A percentile compares a stretch with the other conserved stretches of the same genome.
phyloP scores from a whole-genome alignment of 1,140 invertebrate species.

The Diachasmimorpha longicaudata region DNA sequence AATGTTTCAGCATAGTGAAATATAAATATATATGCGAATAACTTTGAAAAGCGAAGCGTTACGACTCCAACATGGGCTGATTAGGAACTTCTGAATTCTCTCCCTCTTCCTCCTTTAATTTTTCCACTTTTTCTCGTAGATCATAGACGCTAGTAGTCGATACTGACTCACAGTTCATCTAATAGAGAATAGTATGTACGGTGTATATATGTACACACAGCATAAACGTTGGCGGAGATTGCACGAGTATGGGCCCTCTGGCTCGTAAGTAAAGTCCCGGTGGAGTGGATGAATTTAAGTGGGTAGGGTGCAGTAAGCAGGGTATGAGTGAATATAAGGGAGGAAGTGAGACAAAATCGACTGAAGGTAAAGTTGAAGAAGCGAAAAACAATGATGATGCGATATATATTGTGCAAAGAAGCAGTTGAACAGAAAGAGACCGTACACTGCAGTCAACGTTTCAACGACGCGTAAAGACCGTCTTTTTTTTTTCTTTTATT shows the following conservation, averaged over 20 bases:
- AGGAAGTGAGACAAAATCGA: conserved; percentile 23
- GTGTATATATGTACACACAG: conserved; percentile 31
- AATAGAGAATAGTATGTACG: conserved; percentile 52
- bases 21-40: conserved; percentile 13
- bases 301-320: conserved; percentile 20
- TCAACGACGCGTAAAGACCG: conserved; percentile 22
- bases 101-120: conserved; percentile 2
- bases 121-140: conserved; percentile 23
- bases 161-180: conserved; percentile 30
- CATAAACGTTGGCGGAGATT: conserved; percentile 48
- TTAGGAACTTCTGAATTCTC: conserved; percentile 19
- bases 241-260: background rate
- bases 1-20: background rate
- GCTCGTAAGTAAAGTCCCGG: conserved; percentile 23
- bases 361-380: background rate
- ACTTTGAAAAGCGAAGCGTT: conserved; percentile 14
- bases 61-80: conserved; percentile 22
- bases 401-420: background rate
- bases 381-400: background rate
- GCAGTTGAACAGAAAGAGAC: background rate
- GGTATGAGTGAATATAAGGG: conserved; percentile 30
- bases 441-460: background rate
- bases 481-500: background rate
- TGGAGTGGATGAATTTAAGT: conserved; percentile 30
- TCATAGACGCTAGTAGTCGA: conserved; percentile 30